These are phyloP conservation scores for Champsocephalus gunnari DNA, from an alignment of 2,797 vertebrate species.

Conservation along the genomic window DNA sequence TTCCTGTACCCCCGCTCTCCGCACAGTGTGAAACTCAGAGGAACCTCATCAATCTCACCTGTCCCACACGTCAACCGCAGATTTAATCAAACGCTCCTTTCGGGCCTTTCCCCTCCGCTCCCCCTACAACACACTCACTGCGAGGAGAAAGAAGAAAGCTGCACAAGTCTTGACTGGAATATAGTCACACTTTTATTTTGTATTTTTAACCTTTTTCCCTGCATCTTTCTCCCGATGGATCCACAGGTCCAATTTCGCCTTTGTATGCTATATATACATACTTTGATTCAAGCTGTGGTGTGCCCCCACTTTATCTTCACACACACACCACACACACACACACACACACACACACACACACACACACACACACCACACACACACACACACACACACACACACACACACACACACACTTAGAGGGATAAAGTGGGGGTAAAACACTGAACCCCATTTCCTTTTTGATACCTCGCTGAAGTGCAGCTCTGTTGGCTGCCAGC, in stretches of 20 bases:
- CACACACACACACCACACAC: background rate
- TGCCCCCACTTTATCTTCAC: constrained; percentile 61
- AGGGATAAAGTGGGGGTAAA: constrained; percentile 41
- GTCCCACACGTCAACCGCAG: constrained; percentile 91
- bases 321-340: constrained; percentile 39
- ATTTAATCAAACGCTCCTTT: constrained; percentile 90
- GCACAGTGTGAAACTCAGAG: constrained; percentile 93
- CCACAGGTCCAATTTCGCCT: constrained; percentile 1
- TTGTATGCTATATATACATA: constrained; percentile 26
- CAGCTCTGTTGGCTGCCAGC: constrained; percentile 69
- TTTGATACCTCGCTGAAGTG: constrained; percentile 68
- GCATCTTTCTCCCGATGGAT: constrained; percentile 29
- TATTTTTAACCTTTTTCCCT: constrained; percentile 50
- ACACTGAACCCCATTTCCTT: constrained; percentile 72
- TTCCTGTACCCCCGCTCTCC: constrained; percentile 88
- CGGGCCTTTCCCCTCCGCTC: constrained; percentile 69
- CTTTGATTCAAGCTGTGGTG: constrained; percentile 78
- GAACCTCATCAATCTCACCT: constrained; percentile 99
- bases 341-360: constrained; percentile 26
- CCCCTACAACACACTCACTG: constrained; percentile 49
- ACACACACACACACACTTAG: background rate
- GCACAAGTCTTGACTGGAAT: constrained; percentile 33
- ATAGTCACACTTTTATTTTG: constrained; percentile 47
- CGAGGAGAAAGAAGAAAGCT: constrained; percentile 24
- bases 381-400: background rate